Conservation (phyloP, 2,888 invertebrate genomes). For the Myathropa florea region DNA sequence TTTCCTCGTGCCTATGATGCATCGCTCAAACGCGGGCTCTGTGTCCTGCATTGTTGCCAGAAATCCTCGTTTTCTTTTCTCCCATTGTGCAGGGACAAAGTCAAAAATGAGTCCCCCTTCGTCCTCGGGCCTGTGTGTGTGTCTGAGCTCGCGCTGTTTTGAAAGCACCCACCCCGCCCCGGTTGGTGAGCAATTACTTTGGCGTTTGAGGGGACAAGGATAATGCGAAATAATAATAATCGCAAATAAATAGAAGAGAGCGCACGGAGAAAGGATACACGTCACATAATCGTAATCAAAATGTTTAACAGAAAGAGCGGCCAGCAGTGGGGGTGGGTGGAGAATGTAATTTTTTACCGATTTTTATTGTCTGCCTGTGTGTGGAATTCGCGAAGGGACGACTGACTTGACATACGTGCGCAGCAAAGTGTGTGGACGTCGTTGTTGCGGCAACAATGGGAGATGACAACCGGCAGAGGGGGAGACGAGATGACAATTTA, state of each 20-base stretch:
- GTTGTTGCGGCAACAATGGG: conserved; percentile 28
- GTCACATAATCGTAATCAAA: conserved; percentile 63
- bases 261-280: conserved; percentile 26
- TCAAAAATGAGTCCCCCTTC: conserved; percentile 21
- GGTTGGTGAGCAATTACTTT: conserved; percentile 62
- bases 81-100: conserved; percentile 41
- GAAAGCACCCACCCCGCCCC: conserved; percentile 7
- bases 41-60: not conserved
- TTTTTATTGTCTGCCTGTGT: conserved; percentile 59
- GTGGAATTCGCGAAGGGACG: conserved; percentile 51
- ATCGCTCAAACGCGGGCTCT: not conserved
- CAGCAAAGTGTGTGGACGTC: conserved; percentile 59
- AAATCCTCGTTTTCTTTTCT: not conserved
- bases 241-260: conserved; percentile 58
- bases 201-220: conserved; percentile 68
- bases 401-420: conserved; percentile 57
- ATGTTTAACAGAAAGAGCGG: not conserved
- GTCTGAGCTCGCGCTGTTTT: too few species aligned
- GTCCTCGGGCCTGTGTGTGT: too few species aligned
- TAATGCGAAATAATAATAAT: conserved; percentile 66
- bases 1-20: conserved; percentile 14
- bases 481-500: conserved; percentile 50
- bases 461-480: conserved; percentile 6
- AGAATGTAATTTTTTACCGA: conserved; percentile 56
- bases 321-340: not conserved